Conservation (phyloP, 1,140 invertebrate species). For the Idris sp. region DNA sequence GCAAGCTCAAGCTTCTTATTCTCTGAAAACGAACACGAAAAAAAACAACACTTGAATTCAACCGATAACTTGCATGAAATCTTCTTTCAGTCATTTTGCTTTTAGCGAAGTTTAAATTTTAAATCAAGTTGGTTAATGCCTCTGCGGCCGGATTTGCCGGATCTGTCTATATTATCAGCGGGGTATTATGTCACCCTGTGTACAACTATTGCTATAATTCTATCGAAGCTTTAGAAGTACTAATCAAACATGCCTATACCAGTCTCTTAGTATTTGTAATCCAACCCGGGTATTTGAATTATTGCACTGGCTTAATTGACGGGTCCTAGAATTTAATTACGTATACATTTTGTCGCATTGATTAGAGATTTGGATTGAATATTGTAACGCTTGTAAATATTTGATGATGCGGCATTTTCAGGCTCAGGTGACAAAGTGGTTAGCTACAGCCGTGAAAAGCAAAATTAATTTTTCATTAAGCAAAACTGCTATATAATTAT, state of each 20-base stretch:
- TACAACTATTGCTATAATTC: conserved; percentile 27
- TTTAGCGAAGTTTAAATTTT: too few relatives aligned
- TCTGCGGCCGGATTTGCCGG: too few relatives aligned
- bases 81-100: conserved; percentile 18
- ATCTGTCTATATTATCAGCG: too few relatives aligned
- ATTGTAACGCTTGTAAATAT: conserved; percentile 11
- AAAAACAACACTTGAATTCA: too few relatives aligned
- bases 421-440: not conserved
- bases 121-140: too few relatives aligned
- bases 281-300: conserved; percentile 33
- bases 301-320: conserved; percentile 49
- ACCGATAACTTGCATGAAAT: too few relatives aligned
- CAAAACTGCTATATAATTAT: too few relatives aligned
- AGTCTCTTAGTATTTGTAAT: conserved; percentile 47
- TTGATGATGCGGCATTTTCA: conserved; percentile 10
- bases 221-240: conserved; percentile 32
- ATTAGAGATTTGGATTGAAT: conserved; percentile 35
- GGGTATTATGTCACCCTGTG: too few relatives aligned
- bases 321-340: conserved; percentile 36
- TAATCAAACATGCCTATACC: conserved; percentile 33
- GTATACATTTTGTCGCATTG: conserved; percentile 39
- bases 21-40: too few relatives aligned
- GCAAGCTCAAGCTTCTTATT: too few relatives aligned
- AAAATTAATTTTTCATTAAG: too few relatives aligned
- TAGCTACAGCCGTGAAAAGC: too few relatives aligned